Conservation (phyloP, 2,113 vertebrate genomes). For the Tylochromis polylepis region DNA sequence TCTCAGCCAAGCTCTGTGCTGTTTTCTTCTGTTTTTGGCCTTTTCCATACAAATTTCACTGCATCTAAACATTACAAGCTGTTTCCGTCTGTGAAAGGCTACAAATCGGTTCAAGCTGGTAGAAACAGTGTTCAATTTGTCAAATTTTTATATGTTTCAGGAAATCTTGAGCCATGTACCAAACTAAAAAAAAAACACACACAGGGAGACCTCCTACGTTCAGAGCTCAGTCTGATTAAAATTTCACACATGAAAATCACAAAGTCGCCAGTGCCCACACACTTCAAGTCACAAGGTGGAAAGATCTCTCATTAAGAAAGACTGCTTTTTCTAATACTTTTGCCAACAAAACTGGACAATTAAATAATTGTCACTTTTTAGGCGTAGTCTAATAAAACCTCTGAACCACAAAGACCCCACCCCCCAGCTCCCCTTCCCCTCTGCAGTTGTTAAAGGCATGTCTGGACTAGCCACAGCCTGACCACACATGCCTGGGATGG, state of each 20-base stretch:
- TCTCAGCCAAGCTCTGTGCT: not conserved
- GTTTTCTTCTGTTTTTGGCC: not conserved
- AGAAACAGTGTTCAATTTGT: not conserved
- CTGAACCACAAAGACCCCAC: not conserved
- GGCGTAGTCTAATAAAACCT: not conserved
- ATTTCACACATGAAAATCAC: not conserved
- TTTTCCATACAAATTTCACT: not conserved
- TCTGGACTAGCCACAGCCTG: not conserved
- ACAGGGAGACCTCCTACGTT: not conserved
- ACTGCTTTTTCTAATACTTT: not conserved
- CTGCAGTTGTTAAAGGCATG: not conserved
- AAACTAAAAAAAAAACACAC: not conserved
- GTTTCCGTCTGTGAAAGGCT: not conserved
- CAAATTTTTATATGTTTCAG: not conserved
- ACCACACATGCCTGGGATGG: not conserved
- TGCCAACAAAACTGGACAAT: not conserved
- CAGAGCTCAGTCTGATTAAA: not conserved
- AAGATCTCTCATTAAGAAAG: not conserved
- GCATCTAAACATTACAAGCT: not conserved
- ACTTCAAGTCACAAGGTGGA: not conserved
- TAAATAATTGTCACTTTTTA: not conserved
- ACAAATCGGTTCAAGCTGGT: not conserved
- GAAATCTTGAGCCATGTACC: not conserved
- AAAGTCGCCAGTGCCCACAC: not conserved
- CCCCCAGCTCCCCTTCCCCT: not conserved